Base-by-base conservation (phyloP, 92 coral and sea anemone genomes). In the Epizoanthus illoricatus region DNA sequence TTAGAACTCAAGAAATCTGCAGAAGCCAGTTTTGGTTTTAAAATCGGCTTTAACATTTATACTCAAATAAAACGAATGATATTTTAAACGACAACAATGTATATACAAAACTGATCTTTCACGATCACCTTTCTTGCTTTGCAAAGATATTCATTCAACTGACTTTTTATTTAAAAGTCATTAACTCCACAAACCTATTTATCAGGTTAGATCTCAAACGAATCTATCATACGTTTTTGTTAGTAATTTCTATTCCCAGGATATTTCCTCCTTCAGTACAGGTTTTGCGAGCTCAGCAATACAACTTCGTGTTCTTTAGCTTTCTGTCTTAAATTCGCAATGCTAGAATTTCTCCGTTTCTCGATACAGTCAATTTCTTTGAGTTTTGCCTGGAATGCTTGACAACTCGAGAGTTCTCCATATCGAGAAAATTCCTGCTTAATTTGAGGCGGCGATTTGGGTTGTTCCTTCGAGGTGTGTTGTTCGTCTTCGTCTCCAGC, bases 241-340 rank as follows among this genome's bases (percentile, higher is more conserved):
- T 52, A 52, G 12, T 52, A 52, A 52, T 52, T 52, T 7, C 11
- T 19, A n/a, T 60, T 20, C 16, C 67, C 42, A 43, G 21, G 7
- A 4, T 20, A 39, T 33, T 23, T 19, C 5, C 60, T 12, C 23
- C 47, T 64, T 33, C 39, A 78, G 47, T 42, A 78, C 17, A 45
- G 76, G 23, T 64, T 80, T 73, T 85, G 86, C 6, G 73, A 73
- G 17, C 73, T 86, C 18, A 86, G 45, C 5, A 93, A 75, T 17
- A 88, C 89, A 69, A 84, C 90, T 36, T 93, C 97, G 69, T 93
- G 97, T 52, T 93, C 91, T 78, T 93, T 93, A 15, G 97, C 97
- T 61, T 88, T 88, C 71, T 88, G 88, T 76, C 97, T 85, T 23
- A 93, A 86, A 3, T 89, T 94, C 9, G 97, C 97, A 40, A 93